Base-by-base conservation (phyloP, 2,113 vertebrate species). In the Lasiurus borealis region DNA sequence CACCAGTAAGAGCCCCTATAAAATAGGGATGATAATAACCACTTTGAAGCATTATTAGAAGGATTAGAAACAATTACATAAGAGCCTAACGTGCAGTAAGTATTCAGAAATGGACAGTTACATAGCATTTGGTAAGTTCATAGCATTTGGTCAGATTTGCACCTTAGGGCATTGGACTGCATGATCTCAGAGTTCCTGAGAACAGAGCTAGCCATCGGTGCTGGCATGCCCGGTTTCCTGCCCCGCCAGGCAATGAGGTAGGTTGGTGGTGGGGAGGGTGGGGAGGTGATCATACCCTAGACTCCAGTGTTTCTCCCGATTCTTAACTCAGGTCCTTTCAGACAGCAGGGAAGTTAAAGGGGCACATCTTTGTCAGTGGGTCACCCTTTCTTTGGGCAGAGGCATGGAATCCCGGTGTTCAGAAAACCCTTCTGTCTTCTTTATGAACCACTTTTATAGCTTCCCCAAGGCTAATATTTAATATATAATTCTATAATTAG, bases 391-490 rank as follows among this genome's bases (percentile, higher is more conserved):
- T 88, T 75, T 71, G 48, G 34, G 31, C 16, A 80, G 31, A 66
- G 46, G 27, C 14, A 84, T 14, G 13, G 12, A 83, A 1, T 90
- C 78, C 31, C 11, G 19, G 25, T 16, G 46, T 83, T 94, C 34
- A 44, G 21, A 29, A 23, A 90, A 57, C 29, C 14, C 19, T 68
- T 77, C 86, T 78, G 8, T 86, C 85, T 85, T 85, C 71, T 94
- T 27, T 78, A 64, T 81, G 18, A 94, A 62, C n/a, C n/a, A 59
- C 68, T 87, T 82, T 50, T 78, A n/a, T 13, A 46, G 75, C 91
- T 95, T 90, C 10, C 40, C 44, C 77, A 88, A 85, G 75, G 46
- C 71, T 87, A 82, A 84, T 75, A 77, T 77, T 85, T 85, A 85
- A 78, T 44, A 75, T 15, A 25, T 75, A 62, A 48, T 75, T 85